Evolutionary conservation across 2,113 vertebrate species (phyloP).

Genomic region (Raja brachyura): DNA sequence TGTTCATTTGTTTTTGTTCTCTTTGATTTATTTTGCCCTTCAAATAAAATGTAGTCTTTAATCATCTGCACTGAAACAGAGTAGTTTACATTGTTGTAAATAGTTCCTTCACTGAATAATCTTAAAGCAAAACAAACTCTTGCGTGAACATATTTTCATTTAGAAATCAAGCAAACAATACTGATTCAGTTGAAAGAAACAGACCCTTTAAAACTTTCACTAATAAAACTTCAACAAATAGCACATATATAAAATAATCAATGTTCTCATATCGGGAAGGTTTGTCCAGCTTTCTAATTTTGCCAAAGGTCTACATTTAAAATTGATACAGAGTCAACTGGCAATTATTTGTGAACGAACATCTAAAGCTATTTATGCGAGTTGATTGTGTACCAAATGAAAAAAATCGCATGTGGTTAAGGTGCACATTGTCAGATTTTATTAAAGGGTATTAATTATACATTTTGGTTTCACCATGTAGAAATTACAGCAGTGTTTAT

Average conservation of each 20-base stretch:
- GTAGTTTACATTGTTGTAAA: neutral
- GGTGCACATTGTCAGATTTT: too few relatives aligned
- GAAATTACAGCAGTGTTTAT: too few relatives aligned
- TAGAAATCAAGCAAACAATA: neutral
- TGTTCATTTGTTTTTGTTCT: conserved; percentile 54
- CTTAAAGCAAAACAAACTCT: neutral
- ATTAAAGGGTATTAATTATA: too few relatives aligned
- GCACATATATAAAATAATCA: neutral
- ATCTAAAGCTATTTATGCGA: too few relatives aligned
- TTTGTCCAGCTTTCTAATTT: too few relatives aligned
- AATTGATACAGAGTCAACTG: too few relatives aligned
- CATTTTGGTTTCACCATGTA: too few relatives aligned
- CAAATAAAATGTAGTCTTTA: conserved; percentile 42
- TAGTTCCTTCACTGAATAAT: neutral
- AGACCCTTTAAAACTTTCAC: neutral
- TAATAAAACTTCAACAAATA: neutral
- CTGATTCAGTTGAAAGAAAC: neutral
- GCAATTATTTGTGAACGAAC: neutral
- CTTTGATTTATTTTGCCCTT: conserved; percentile 54
- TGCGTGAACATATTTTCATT: neutral
- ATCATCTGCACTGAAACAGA: neutral
- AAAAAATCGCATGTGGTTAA: too few relatives aligned
- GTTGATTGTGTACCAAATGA: too few relatives aligned
- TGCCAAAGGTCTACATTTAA: too few relatives aligned
- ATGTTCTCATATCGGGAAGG: neutral